Evolutionary conservation across 2,888 invertebrate genomes (phyloP).

Genomic region (Drosophila suboccidentalis): DNA sequence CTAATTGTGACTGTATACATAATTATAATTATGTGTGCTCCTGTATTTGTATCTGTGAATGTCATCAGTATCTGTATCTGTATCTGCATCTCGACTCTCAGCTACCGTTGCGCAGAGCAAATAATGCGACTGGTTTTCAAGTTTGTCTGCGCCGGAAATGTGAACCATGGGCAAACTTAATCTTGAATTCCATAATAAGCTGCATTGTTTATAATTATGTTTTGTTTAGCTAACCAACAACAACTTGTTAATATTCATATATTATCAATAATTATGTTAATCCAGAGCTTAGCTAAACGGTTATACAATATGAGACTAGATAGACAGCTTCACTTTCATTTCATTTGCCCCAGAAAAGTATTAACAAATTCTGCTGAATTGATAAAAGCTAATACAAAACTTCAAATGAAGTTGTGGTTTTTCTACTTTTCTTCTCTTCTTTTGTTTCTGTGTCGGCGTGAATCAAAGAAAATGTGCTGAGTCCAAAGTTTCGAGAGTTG

Average conservation of each 20-base stretch:
- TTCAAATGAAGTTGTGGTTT: constrained; percentile 40
- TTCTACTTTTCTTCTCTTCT: constrained; percentile 15
- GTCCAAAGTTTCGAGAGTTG: constrained; percentile 44
- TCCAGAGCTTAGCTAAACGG: constrained; percentile 22
- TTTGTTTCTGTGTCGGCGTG: constrained; percentile 44
- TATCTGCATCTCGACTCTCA: constrained; percentile 30
- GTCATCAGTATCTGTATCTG: constrained; percentile 10
- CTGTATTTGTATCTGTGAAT: constrained; percentile 18
- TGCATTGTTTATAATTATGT: constrained; percentile 50
- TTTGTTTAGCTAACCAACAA: constrained; percentile 5
- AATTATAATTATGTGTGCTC: constrained; percentile 31
- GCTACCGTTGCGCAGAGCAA: constrained; percentile 74
- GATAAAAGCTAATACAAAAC: constrained; percentile 28
- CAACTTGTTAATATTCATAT: constrained; percentile 23
- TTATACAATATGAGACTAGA: constrained; percentile 26
- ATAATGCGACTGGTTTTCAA: constrained; percentile 64
- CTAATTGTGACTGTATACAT: constrained; percentile 26
- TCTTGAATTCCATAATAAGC: constrained; percentile 52
- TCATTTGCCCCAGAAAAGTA: constrained; percentile 32
- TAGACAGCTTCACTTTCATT: constrained; percentile 40
- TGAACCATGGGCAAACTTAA: constrained; percentile 48
- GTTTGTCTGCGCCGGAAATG: constrained; percentile 61
- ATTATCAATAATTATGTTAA: constrained; percentile 59
- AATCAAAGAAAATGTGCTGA: constrained; percentile 63
- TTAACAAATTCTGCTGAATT: constrained; percentile 49